Conservation (phyloP, 2,113 vertebrate genomes). For the Myiagra hebetior region DNA sequence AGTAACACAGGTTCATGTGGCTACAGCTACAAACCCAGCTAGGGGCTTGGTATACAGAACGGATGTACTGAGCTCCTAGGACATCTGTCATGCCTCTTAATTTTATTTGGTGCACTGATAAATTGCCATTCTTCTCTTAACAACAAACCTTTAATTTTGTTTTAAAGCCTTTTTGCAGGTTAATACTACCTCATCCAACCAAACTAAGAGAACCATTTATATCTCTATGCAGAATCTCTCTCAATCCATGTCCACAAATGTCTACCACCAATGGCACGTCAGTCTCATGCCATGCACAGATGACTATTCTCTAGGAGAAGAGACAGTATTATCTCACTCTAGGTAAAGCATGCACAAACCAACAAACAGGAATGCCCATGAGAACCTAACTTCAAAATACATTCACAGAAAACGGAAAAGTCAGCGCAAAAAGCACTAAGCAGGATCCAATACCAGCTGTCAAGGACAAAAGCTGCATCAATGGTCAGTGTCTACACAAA, state of each 20-base stretch:
- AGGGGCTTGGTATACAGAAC: not conserved
- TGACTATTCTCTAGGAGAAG: not conserved
- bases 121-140: not conserved
- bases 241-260: rapidly evolving
- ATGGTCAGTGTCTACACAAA: not conserved
- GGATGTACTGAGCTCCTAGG: not conserved
- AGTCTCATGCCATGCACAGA: not conserved
- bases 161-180: not conserved
- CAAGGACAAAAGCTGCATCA: not conserved
- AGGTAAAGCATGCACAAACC: not conserved
- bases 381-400: not conserved
- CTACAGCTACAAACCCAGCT: not conserved
- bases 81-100: not conserved
- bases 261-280: rapidly evolving
- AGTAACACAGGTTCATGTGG: not conserved
- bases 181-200: not conserved
- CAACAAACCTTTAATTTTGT: not conserved
- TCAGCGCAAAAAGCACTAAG: not conserved
- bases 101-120: not conserved
- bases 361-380: not conserved
- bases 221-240: not conserved
- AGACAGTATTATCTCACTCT: not conserved
- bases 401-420: not conserved
- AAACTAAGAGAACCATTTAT: not conserved
- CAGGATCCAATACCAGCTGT: not conserved